These are phyloP conservation scores for Rutilus rutilus DNA, from an alignment of 2,113 vertebrate species.

Conservation along the genomic window DNA sequence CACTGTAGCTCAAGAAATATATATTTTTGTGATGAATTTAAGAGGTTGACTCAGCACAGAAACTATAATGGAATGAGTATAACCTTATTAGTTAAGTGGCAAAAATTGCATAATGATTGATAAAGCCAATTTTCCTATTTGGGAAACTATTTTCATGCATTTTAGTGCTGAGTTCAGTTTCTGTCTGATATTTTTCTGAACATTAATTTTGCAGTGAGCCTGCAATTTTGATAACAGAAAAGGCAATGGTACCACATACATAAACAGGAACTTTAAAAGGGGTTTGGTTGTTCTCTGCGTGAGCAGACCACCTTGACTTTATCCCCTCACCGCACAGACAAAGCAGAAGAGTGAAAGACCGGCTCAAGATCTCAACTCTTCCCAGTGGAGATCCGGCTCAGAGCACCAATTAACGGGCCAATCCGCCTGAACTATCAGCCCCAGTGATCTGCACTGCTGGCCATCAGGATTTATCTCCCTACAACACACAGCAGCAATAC, in stretches of 20 bases:
- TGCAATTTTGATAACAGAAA: neutral
- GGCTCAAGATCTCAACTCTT: conserved; percentile 42
- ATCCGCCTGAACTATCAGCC: conserved; percentile 51
- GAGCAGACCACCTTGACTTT: conserved; percentile 13
- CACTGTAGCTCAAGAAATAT: neutral
- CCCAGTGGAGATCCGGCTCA: conserved; percentile 50
- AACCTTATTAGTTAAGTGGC: conserved; percentile 25
- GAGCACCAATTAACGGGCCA: conserved; percentile 55
- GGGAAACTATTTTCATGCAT: conserved; percentile 1
- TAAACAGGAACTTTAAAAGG: neutral
- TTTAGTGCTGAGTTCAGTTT: neutral
- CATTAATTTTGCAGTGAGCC: neutral
- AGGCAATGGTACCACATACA: neutral
- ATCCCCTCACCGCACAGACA: conserved; percentile 6
- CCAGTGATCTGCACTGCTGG: conserved; percentile 48
- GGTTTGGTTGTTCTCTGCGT: neutral
- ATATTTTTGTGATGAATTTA: conserved; percentile 14
- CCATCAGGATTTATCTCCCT: conserved; percentile 53
- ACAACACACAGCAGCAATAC: conserved; percentile 39
- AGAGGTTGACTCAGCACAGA: neutral
- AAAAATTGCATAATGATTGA: conserved; percentile 24
- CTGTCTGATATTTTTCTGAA: neutral
- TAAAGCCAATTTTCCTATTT: neutral
- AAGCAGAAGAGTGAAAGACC: conserved; percentile 36
- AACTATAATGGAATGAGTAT: neutral